phyloP scores from a whole-genome alignment of 2,888 invertebrate genomes.

The Tetanocera ferruginea region DNA sequence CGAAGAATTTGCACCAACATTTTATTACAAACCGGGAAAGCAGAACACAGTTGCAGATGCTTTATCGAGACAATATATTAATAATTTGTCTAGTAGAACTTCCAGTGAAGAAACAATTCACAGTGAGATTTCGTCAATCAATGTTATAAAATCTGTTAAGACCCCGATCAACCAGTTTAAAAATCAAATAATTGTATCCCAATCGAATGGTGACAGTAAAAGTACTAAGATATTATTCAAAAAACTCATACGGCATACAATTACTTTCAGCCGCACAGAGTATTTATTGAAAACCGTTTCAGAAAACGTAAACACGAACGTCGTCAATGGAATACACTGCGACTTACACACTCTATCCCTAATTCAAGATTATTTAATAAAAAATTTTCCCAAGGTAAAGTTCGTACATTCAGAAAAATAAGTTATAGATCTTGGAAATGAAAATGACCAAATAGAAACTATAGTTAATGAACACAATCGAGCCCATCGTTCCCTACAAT shows the following conservation, averaged over 20 bases:
- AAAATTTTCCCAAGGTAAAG: too few relatives aligned
- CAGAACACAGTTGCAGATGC: background rate
- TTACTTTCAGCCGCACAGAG: too few relatives aligned
- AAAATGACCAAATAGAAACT: background rate
- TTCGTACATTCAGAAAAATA: too few relatives aligned
- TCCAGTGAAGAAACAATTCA: background rate
- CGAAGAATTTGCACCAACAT: constrained; percentile 24
- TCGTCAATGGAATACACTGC: too few relatives aligned
- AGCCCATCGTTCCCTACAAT: background rate
- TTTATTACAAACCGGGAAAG: background rate
- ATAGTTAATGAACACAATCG: background rate
- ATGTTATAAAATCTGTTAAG: background rate
- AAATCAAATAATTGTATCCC: too few relatives aligned
- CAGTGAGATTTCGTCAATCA: background rate
- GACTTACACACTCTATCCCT: too few relatives aligned
- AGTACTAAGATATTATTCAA: too few relatives aligned
- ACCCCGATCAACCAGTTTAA: background rate
- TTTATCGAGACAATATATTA: too few relatives aligned
- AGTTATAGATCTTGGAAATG: background rate
- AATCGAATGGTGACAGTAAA: too few relatives aligned
- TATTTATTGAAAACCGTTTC: too few relatives aligned
- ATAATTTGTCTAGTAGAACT: background rate
- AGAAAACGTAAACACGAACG: too few relatives aligned
- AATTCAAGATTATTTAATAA: background rate
- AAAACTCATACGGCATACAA: too few relatives aligned